These are phyloP conservation scores for Pseudococcus viburni DNA, from an alignment of 2,888 invertebrate species.

Conservation along the genomic window DNA sequence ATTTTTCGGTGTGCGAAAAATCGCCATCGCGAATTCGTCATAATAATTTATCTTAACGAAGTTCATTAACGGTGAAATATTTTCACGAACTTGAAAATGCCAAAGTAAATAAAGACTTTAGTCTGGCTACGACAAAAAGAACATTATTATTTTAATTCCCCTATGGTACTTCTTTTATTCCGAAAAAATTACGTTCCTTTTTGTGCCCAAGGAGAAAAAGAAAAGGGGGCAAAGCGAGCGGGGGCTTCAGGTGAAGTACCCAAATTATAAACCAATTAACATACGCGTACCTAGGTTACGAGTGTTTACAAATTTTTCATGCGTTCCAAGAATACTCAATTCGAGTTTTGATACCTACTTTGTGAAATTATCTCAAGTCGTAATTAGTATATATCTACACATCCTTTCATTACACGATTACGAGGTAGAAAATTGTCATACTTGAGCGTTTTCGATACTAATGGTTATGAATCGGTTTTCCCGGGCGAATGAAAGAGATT, in stretches of 20 bases:
- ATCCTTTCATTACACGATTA: slow-evolving; percentile 13
- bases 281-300: not conserved
- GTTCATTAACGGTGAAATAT: slow-evolving; percentile 41
- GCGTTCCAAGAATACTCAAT: slow-evolving; percentile 16
- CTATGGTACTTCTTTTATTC: slow-evolving; percentile 9
- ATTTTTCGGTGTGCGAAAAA: not conserved
- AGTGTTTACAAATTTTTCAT: slow-evolving; percentile 39
- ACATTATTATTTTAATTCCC: not conserved
- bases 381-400: slow-evolving; percentile 15
- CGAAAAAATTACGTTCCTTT: not conserved
- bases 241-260: not conserved
- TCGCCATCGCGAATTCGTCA: not conserved
- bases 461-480: not conserved
- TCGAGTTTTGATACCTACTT: not conserved
- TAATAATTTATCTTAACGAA: slow-evolving; percentile 30
- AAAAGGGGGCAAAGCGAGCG: not conserved
- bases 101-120: slow-evolving; percentile 25
- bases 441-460: not conserved
- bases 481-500: not conserved
- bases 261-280: slow-evolving; percentile 36
- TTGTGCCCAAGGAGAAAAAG: not conserved
- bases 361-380: not conserved
- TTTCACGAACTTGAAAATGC: slow-evolving; percentile 31
- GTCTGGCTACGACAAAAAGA: not conserved
- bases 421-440: not conserved